Evolutionary conservation across 1,140 invertebrate genomes (phyloP).

Genomic region (Microplitis demolitor): DNA sequence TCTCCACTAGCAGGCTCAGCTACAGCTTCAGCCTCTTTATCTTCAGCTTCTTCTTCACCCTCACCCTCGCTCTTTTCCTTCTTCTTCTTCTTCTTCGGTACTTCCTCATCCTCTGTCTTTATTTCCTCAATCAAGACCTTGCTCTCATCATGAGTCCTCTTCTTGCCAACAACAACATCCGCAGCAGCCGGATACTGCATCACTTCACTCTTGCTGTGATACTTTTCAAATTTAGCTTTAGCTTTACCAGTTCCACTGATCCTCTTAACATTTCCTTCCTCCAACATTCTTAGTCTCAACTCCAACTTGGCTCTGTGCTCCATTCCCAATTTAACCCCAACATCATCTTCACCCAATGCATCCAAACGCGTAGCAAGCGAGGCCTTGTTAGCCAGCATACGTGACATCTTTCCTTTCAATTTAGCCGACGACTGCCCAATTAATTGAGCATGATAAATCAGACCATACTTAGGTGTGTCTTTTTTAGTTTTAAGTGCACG

Average conservation of each 20-base stretch:
- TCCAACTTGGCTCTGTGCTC: conserved; percentile 90
- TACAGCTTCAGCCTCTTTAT: neutral
- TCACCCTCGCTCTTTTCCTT: conserved; percentile 22
- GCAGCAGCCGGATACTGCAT: conserved; percentile 67
- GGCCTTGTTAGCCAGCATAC: conserved; percentile 96
- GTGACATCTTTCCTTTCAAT: conserved; percentile 94
- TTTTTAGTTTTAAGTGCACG: conserved; percentile 95
- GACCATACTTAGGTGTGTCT: conserved; percentile 98
- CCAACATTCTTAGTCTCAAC: conserved; percentile 74
- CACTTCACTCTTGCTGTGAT: conserved; percentile 80
- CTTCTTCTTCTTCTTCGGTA: conserved; percentile 42
- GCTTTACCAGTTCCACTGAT: conserved; percentile 88
- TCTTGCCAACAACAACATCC: conserved; percentile 65
- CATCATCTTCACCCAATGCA: conserved; percentile 87
- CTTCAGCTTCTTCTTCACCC: conserved; percentile 4
- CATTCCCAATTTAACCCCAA: conserved; percentile 77
- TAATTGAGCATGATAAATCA: conserved; percentile 96
- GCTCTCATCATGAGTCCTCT: conserved; percentile 57
- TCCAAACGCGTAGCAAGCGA: conserved; percentile 92
- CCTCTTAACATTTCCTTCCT: conserved; percentile 81
- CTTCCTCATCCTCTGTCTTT: conserved; percentile 36
- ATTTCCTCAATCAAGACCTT: conserved; percentile 56
- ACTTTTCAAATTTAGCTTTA: conserved; percentile 89
- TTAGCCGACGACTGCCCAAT: conserved; percentile 86
- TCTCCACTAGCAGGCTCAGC: conserved; percentile 6